Evolutionary conservation across 2,113 vertebrate genomes (phyloP).

Genomic region (Canis aureus): DNA sequence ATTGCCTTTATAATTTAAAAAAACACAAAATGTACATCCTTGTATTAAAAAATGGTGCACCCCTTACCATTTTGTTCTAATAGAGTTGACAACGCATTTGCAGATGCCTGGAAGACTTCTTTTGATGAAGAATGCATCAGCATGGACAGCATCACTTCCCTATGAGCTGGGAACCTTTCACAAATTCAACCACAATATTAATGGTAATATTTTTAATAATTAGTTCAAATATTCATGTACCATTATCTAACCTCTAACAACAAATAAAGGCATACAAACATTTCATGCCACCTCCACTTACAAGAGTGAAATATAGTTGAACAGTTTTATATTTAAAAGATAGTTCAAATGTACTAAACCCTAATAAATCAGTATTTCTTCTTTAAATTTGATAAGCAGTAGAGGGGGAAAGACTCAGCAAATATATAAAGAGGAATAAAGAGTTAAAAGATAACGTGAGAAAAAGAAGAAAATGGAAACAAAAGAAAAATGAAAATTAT

Average conservation of each 20-base stretch:
- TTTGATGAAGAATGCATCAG: constrained; percentile 93
- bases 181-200: constrained; percentile 45
- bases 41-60: not conserved
- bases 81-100: constrained; percentile 91
- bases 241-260: not conserved
- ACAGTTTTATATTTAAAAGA: not conserved
- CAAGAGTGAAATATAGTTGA: not conserved
- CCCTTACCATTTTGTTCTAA: constrained; percentile 92
- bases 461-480: not conserved
- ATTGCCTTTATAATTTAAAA: not conserved
- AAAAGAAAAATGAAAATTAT: not conserved
- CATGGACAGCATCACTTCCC: constrained; percentile 95
- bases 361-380: not conserved
- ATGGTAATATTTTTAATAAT: not conserved
- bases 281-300: not conserved
- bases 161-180: constrained; percentile 93
- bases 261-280: not conserved
- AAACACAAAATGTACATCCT: not conserved
- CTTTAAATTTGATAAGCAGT: not conserved
- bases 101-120: constrained; percentile 93
- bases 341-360: not conserved
- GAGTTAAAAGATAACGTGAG: not conserved
- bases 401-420: not conserved
- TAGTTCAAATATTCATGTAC: not conserved
- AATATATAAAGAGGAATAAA: not conserved